Evolutionary conservation across 2,113 vertebrate species (phyloP).

Genomic region (Gymnobelideus leadbeateri): DNA sequence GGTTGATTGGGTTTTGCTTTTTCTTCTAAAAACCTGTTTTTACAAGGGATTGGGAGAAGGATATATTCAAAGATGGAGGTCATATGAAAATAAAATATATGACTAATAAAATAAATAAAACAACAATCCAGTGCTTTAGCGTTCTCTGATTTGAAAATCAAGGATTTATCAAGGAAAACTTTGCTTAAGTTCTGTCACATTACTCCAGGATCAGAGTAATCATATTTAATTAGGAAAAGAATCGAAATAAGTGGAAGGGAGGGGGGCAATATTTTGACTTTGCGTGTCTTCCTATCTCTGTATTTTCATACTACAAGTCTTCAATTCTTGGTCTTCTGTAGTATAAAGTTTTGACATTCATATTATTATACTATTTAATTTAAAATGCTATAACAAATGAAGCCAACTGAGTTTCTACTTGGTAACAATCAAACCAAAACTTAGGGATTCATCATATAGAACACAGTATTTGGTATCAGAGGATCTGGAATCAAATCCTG

Average conservation of each 20-base stretch:
- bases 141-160: background rate
- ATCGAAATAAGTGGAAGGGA: background rate
- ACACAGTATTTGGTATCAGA: background rate
- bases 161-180: background rate
- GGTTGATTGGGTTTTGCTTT: background rate
- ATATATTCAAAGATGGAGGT: background rate
- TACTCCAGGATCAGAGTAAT: background rate
- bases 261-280: background rate
- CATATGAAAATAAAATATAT: background rate
- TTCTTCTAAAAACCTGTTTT: background rate
- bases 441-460: background rate
- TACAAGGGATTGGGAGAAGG: background rate
- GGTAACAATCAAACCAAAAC: background rate
- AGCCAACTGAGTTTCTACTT: background rate
- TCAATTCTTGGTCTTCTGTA: background rate
- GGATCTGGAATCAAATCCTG: background rate
- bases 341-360: background rate
- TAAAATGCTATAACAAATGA: background rate
- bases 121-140: background rate
- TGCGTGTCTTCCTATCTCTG: background rate
- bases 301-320: background rate
- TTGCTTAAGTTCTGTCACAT: background rate
- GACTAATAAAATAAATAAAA: background rate
- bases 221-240: background rate
- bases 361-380: background rate